Evolutionary conservation across 2,113 vertebrate genomes (phyloP), one percentile per base, ranked within the genome.

Genomic region (Toxotes chatareus): DNA sequence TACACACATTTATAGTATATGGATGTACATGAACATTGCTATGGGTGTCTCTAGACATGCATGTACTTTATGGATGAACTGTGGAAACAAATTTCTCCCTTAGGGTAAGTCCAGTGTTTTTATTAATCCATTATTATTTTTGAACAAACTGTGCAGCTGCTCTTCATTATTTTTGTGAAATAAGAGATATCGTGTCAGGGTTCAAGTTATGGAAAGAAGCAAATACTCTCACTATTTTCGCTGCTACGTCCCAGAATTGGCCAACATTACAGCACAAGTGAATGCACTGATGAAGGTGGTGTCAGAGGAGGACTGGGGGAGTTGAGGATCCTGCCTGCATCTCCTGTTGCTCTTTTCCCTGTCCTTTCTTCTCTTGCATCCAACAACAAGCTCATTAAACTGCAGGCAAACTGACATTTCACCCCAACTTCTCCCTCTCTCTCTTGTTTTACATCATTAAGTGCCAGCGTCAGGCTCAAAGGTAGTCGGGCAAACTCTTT

Each of bases 361-460:
- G 63, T 51, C 61, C 63, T 82, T 90, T 83, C 75, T 86, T 88
- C 81, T 74, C 73, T 71, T 46, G 86, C 85, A 89, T 85, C 81
- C 59, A 84, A 92, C 92, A 92, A 92, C 86, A 89, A 93, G 91
- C 94, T 95, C 93, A 95, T 95, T 95, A 95, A 91, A 91, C 85
- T 62, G 78, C 69, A 36, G 77, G 86, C 84, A 89, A 86, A 81
- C 79, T 93, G 94, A 94, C 94, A 93, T 93, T 93, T 91, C 87
- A 91, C 90, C 94, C 87, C 3, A 56, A 83, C 84, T 79, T 89
- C 67, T 87, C 78, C 74, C 85, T 75, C 65, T 85, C 87, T 85
- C 86, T 82, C 83, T 91, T 79, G 93, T 87, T 86, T 92, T 86
- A 82, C 90, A 93, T 95, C 94, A 94, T 94, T 95, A 95, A 91